phyloP scores from a whole-genome alignment of 2,888 invertebrate genomes.

The Agriopis leucophaearia region DNA sequence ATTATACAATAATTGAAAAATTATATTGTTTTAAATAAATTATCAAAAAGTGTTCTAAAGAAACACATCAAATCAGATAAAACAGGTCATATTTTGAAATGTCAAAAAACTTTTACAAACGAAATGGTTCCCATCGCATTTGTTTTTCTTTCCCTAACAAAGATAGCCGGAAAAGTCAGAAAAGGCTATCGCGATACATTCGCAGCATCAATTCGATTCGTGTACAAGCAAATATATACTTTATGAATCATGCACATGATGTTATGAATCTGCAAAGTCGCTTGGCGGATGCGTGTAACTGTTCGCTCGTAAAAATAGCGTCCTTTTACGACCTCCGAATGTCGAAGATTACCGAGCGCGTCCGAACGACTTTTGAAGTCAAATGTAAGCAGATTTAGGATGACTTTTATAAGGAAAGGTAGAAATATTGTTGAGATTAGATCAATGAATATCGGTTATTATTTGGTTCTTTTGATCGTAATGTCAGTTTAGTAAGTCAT shows the following conservation, averaged over 20 bases:
- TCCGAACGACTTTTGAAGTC: conserved; percentile 59
- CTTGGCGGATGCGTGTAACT: conserved; percentile 56
- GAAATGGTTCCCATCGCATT: too few species aligned
- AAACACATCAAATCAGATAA: too few species aligned
- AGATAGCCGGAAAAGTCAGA: conserved; percentile 74
- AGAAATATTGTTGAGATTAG: conserved; percentile 36
- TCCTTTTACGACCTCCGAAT: conserved; percentile 67
- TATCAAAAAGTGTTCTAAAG: too few species aligned
- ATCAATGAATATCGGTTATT: conserved; percentile 7
- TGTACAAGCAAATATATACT: conserved; percentile 51
- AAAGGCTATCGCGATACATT: conserved; percentile 74
- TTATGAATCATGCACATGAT: conserved; percentile 42
- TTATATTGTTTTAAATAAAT: too few species aligned
- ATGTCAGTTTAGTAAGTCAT: not conserved
- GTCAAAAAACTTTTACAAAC: not conserved
- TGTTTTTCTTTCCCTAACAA: conserved; percentile 63
- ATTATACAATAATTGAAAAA: too few species aligned
- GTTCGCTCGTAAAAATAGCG: conserved; percentile 73
- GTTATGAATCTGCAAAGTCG: conserved; percentile 42
- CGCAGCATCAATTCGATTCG: conserved; percentile 41
- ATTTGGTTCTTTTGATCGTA: conserved; percentile 11
- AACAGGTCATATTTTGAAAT: too few species aligned
- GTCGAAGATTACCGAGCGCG: conserved; percentile 68
- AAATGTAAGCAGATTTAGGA: conserved; percentile 46
- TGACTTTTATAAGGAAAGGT: conserved; percentile 40